Conservation (phyloP, 1,140 invertebrate genomes). For the Microplitis mediator region DNA sequence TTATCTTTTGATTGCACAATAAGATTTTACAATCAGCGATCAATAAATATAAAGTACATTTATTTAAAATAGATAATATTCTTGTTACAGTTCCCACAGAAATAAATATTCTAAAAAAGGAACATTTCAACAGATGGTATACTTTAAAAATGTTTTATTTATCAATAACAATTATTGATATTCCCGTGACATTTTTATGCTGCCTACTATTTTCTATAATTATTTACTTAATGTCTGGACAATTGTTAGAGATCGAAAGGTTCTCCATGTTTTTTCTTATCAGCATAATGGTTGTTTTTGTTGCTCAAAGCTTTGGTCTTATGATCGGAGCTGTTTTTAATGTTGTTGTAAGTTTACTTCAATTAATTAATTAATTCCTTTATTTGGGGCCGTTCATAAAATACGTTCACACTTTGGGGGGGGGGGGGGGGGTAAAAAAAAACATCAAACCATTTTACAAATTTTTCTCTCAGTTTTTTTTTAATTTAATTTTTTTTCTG, state of each 20-base stretch:
- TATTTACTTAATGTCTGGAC: slow-evolving; percentile 85
- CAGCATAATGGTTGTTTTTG: slow-evolving; percentile 80
- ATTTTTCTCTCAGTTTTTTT: too few relatives aligned
- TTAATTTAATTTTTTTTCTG: too few relatives aligned
- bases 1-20: too few relatives aligned
- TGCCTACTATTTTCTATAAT: slow-evolving; percentile 81
- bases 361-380: background rate
- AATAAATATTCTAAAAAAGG: slow-evolving; percentile 88
- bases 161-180: slow-evolving; percentile 83
- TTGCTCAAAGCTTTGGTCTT: slow-evolving; percentile 87
- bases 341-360: slow-evolving; percentile 72
- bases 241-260: slow-evolving; percentile 76
- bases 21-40: background rate
- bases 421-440: too few relatives aligned
- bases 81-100: slow-evolving; percentile 84
- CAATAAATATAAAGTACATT: background rate
- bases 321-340: slow-evolving; percentile 85
- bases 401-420: too few relatives aligned
- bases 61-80: slow-evolving; percentile 4
- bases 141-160: slow-evolving; percentile 91
- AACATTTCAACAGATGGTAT: slow-evolving; percentile 97
- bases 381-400: background rate
- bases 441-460: too few relatives aligned
- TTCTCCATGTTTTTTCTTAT: slow-evolving; percentile 85
- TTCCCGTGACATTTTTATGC: slow-evolving; percentile 76